phyloP scores from a whole-genome alignment of 1,140 invertebrate genomes.

The Sitobion miscanthi region DNA sequence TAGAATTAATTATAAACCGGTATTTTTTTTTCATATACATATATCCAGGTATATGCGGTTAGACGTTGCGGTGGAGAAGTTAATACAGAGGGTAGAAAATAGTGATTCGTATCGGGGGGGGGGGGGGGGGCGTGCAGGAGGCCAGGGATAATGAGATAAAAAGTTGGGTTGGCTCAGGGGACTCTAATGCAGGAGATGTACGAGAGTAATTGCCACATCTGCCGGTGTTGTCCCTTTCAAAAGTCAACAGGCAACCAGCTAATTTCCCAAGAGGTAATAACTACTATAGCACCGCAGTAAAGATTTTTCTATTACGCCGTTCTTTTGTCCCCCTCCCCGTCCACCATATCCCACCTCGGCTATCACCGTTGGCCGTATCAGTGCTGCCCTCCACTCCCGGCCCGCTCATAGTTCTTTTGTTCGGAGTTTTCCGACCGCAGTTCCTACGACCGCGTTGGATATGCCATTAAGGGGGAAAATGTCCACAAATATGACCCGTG shows the following conservation, averaged over 20 bases:
- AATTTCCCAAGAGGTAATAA: constrained; percentile 57
- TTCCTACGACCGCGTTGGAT: constrained; percentile 28
- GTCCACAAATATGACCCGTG: constrained; percentile 36
- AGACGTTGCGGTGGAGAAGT: not conserved
- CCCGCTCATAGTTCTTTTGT: constrained; percentile 27
- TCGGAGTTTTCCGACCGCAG: constrained; percentile 22
- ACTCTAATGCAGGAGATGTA: constrained; percentile 47
- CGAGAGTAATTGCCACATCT: constrained; percentile 53
- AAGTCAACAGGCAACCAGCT: constrained; percentile 55
- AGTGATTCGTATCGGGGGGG: not conserved
- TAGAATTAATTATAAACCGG: not conserved
- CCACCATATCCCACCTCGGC: not conserved
- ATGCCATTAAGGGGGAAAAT: constrained; percentile 17
- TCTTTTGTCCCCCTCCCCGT: not conserved
- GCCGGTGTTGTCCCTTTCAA: constrained; percentile 53
- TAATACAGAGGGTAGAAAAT: constrained; percentile 29
- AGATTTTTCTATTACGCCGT: constrained; percentile 55
- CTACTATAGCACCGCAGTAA: constrained; percentile 17
- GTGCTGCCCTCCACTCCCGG: not conserved
- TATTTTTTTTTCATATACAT: not conserved
- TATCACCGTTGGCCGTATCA: not conserved
- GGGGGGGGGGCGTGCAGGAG: not conserved
- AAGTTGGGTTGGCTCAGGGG: constrained; percentile 49
- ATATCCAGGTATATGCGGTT: not conserved
- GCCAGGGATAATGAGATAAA: constrained; percentile 52